Conservation (phyloP, 2,888 invertebrate species). For the Noctua comes region DNA sequence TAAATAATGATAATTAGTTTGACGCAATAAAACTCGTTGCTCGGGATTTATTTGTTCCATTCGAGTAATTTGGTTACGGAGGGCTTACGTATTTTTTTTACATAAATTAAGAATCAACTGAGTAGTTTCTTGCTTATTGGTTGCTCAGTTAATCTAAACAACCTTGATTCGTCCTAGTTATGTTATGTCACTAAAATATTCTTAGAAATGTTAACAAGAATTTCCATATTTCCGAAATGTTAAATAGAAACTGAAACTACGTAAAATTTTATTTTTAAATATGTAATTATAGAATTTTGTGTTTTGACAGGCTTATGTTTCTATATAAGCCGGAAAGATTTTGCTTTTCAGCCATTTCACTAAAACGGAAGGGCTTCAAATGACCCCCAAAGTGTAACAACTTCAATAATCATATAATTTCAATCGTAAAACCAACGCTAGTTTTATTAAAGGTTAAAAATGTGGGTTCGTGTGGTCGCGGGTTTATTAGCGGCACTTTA, state of each 20-base stretch:
- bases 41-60: slow-evolving; percentile 37
- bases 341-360: slow-evolving; percentile 6
- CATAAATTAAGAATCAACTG: not conserved
- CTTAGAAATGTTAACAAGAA: not conserved
- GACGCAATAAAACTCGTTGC: slow-evolving; percentile 40
- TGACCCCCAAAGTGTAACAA: not conserved
- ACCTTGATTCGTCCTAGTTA: not conserved
- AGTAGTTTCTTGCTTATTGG: not conserved
- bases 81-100: not conserved
- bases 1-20: slow-evolving; percentile 50
- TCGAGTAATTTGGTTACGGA: slow-evolving; percentile 29
- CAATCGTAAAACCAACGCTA: slow-evolving; percentile 58
- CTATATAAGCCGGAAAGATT: not conserved
- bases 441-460: slow-evolving; percentile 61
- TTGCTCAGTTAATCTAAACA: not conserved
- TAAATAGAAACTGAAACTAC: not conserved
- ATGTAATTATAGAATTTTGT: not conserved
- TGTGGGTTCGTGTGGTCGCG: slow-evolving; percentile 61
- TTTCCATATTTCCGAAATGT: not conserved
- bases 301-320: not conserved
- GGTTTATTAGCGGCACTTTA: slow-evolving; percentile 68
- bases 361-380: not conserved
- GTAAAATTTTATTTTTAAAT: not conserved
- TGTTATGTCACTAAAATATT: not conserved
- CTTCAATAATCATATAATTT: slow-evolving; percentile 57